Conservation (phyloP, 2,113 vertebrate species). For the Aspidoscelis tigris region DNA sequence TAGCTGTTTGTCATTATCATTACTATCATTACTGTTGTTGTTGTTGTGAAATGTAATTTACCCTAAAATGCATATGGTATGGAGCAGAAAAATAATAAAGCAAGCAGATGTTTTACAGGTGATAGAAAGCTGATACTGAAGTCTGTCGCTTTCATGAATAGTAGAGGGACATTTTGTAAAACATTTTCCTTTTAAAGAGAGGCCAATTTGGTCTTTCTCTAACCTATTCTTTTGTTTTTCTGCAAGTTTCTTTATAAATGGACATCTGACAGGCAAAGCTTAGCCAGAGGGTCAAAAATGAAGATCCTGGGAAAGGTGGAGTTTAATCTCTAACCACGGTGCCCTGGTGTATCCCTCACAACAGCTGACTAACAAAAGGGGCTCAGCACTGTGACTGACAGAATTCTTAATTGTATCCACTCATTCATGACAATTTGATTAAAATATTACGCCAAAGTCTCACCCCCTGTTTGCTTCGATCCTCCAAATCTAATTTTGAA, state of each 20-base stretch:
- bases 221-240: constrained; percentile 25
- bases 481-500: constrained; percentile 99
- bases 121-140: not conserved
- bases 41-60: not conserved
- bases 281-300: constrained; percentile 77
- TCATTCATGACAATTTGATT: constrained; percentile 99
- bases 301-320: constrained; percentile 83
- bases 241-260: constrained; percentile 12
- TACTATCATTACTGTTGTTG: not conserved
- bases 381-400: constrained; percentile 93
- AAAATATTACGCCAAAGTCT: constrained; percentile 99
- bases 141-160: constrained; percentile 43
- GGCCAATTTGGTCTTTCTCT: constrained; percentile 48
- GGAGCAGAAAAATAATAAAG: constrained; percentile 13
- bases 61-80: constrained; percentile 1
- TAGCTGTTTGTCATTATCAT: too few species aligned
- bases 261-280: constrained; percentile 73
- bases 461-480: constrained; percentile 98
- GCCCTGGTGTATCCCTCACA: constrained; percentile 75
- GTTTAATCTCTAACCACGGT: constrained; percentile 75
- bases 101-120: constrained; percentile 49
- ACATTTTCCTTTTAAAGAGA: not conserved
- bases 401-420: constrained; percentile 99
- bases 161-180: not conserved
- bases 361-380: constrained; percentile 89